Base-by-base conservation (phyloP, 2,888 invertebrate genomes). In the Ormyrus pomaceus region DNA sequence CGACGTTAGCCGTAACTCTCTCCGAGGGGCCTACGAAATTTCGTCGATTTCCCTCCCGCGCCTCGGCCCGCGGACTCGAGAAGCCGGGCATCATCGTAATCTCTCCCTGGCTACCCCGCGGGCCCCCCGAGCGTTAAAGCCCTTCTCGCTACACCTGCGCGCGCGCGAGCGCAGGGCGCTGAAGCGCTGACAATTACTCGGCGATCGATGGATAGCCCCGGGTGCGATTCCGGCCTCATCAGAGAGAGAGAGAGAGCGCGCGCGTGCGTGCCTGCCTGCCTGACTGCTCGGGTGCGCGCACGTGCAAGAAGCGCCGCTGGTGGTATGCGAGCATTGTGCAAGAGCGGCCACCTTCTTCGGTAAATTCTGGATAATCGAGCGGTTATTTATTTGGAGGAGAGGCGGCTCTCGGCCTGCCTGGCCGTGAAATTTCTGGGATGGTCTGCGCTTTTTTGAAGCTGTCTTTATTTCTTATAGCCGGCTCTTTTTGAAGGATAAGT, bases 301-400 rank as follows among this genome's bases (percentile, higher is more conserved):
- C 50, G 46, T 46, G 56, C 13, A 10, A 19, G 11, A n/a, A 13
- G 9, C 68, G 51, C 75, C 75, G 68, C 75, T 75, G 75, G 66
- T 68, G 75, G 68, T 73, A 55, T 34, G 46, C n/a, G 55, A 34
- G 10, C 11, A 58, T 53, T 34, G 6, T 5, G 59, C 46, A 56
- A 62, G 45, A 45, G 19, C 19, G 73, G 19, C 13, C 45, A 53
- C 10, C 50, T 19, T 9, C 58, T 79, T 72, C 50, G 55, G 61
- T 46, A 80, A 75, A 80, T 80, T 79, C 59, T 66, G 76, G 71
- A 80, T 80, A 80, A 80, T 80, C 80, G 76, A 59, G n/a, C 55
- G 19, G 71, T 76, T 76, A 62, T 80, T 80, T 71, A 76, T 80
- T 74, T 56, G 72, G 4, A 8, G 58, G 45, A 34, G 5, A 7